Percentiles rank a stretch among this genome's conserved stretches.
Conservation (phyloP, 2,797 vertebrate genomes). For the Zalophus californianus region DNA sequence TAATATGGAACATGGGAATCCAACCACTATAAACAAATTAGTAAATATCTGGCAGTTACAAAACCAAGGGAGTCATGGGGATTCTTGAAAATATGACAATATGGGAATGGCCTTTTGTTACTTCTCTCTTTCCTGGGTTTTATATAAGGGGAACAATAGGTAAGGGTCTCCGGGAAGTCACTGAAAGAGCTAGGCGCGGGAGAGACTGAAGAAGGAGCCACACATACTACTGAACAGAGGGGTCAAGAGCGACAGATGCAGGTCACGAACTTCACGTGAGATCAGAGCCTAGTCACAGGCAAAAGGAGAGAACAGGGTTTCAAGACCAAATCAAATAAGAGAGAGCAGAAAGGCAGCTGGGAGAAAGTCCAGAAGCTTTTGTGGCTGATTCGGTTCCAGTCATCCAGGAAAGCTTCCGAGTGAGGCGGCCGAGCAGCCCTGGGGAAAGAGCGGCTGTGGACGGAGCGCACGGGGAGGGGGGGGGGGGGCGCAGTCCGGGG, state of each 20-base stretch:
- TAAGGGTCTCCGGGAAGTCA: constrained; percentile 19
- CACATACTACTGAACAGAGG: neutral
- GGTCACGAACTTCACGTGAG: constrained; percentile 21
- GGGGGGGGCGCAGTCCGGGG: too few species aligned
- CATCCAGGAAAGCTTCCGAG: neutral
- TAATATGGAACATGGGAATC: neutral
- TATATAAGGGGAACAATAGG: neutral
- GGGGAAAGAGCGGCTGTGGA: constrained; percentile 45
- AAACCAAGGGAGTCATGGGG: neutral
- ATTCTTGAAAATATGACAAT: neutral
- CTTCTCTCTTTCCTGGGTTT: neutral
- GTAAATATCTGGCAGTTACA: neutral
- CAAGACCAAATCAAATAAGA: constrained; percentile 30
- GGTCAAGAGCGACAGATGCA: neutral
- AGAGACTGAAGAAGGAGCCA: constrained; percentile 52
- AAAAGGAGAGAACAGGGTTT: constrained; percentile 57
- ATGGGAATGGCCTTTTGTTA: neutral
- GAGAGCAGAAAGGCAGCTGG: constrained; percentile 21
- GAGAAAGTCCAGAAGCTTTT: neutral
- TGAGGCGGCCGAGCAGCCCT: neutral
- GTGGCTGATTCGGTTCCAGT: neutral
- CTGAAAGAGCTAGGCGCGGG: neutral
- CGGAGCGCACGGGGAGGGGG: too few species aligned
- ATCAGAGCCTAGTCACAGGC: constrained; percentile 55
- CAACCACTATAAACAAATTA: neutral